phyloP scores from a whole-genome alignment of 2,113 vertebrate species.

The Toxotes chatareus region DNA sequence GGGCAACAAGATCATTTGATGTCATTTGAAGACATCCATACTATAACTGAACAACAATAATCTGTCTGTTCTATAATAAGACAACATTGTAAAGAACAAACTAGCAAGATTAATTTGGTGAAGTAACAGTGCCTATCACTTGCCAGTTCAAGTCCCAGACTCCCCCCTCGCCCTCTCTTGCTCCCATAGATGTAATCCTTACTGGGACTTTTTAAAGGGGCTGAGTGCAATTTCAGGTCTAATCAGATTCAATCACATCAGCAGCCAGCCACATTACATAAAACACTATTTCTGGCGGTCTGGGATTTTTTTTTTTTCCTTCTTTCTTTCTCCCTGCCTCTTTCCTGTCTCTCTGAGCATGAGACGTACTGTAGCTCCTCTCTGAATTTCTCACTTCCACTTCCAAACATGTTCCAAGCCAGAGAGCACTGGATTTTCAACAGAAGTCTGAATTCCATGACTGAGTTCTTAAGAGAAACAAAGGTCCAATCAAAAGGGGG shows the following conservation, averaged over 20 bases:
- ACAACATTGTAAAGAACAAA: neutral
- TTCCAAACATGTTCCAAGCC: constrained; percentile 4
- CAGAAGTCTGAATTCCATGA: neutral
- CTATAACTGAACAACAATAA: too few species aligned
- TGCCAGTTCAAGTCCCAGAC: neutral
- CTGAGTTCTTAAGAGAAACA: neutral
- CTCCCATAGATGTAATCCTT: constrained; percentile 10
- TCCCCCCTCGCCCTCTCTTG: neutral
- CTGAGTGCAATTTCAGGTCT: constrained; percentile 63
- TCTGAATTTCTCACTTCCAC: neutral
- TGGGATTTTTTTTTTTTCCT: constrained; percentile 11
- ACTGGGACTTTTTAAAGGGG: constrained; percentile 40
- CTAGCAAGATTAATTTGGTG: neutral
- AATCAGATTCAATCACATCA: constrained; percentile 78
- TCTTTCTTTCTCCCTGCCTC: neutral
- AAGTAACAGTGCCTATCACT: neutral
- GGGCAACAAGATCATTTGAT: neutral
- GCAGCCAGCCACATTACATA: constrained; percentile 63
- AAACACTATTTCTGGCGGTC: constrained; percentile 67
- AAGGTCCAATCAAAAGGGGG: neutral
- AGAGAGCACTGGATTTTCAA: neutral
- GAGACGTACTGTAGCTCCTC: neutral
- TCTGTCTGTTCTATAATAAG: neutral
- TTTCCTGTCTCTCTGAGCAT: constrained; percentile 16
- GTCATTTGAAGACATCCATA: neutral